Evolutionary conservation across 2,888 invertebrate species (phyloP), one percentile per base, ranked within the genome.

Genomic region (Stratiomys singularior): DNA sequence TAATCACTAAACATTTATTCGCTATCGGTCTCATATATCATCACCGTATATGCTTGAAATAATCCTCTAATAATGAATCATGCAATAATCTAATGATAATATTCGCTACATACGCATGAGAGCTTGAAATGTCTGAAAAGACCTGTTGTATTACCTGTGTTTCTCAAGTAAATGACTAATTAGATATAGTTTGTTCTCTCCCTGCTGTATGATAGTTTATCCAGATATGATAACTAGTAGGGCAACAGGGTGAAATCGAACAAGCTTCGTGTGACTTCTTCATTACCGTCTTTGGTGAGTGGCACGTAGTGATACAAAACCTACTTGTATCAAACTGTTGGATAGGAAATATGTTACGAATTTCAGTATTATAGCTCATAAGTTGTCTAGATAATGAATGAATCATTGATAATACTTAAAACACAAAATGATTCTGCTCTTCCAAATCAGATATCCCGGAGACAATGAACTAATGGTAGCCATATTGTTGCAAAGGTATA

Each of bases 241-340:
- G 37, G 37, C 37, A 37, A 15, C 28, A 30, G 30, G 11, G n/a
- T 25, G 60, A 9, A n/a, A 11, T 64, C 23, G 28, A 30, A 25
- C 25, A 64, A 30, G 64, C 15, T 64, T 64, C 64, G 64, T 64
- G 64, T 64, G 64, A 64, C 64, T 64, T 27, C 64, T 64, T 64
- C 64, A 64, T 64, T 64, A 64, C 28, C 21, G 30, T 15, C 13
- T 23, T 15, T 3, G 30, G 15, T 13, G 28, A 30, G 30, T 64
- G 64, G 64, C 64, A 64, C 64, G 64, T 64, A 64, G n/a, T 64
- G 64, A 64, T 64, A 64, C 64, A 30, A 64, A 2, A 1, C 60
- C 60, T 21, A 2, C 4, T 21, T 21, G 21, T 60, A 23, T 21
- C 15, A 60, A 60, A 25, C 25, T 7, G 23, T 7, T 60, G 60